These are phyloP conservation scores for Procambarus virginalis DNA, from an alignment of 1,140 invertebrate species.

Conservation along the genomic window DNA sequence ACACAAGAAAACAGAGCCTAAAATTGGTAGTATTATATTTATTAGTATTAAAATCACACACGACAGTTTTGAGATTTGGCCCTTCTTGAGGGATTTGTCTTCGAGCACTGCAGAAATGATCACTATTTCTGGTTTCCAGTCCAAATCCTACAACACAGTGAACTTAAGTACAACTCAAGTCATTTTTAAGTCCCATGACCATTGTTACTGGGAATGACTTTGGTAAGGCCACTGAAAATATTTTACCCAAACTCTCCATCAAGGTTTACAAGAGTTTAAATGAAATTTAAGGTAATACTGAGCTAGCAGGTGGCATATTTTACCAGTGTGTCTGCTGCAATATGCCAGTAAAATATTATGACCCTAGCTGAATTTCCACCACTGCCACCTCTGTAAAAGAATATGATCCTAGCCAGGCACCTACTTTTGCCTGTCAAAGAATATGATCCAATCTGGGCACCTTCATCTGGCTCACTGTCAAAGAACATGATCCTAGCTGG, in stretches of 20 bases:
- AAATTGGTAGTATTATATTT: background rate
- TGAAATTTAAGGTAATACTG: background rate
- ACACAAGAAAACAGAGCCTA: background rate
- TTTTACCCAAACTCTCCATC: background rate
- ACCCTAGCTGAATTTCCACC: no score
- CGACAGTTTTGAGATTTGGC: background rate
- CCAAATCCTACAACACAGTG: background rate
- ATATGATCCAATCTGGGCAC: no score
- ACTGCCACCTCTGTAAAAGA: no score
- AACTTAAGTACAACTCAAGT: conserved; percentile 9
- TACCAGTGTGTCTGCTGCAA: background rate
- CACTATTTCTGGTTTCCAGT: background rate
- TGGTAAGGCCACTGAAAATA: conserved; percentile 5
- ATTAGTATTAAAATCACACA: conserved; percentile 1
- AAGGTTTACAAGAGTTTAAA: background rate
- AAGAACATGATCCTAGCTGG: background rate
- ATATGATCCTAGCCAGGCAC: no score
- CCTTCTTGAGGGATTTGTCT: background rate
- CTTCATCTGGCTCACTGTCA: no score
- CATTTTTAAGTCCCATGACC: background rate
- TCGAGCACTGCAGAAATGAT: background rate
- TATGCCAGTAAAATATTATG: background rate
- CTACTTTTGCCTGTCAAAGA: no score
- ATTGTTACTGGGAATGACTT: background rate
- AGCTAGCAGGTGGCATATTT: background rate